These are phyloP conservation scores for Charadrius vociferus DNA, from an alignment of 2,113 vertebrate genomes.

Conservation along the genomic window DNA sequence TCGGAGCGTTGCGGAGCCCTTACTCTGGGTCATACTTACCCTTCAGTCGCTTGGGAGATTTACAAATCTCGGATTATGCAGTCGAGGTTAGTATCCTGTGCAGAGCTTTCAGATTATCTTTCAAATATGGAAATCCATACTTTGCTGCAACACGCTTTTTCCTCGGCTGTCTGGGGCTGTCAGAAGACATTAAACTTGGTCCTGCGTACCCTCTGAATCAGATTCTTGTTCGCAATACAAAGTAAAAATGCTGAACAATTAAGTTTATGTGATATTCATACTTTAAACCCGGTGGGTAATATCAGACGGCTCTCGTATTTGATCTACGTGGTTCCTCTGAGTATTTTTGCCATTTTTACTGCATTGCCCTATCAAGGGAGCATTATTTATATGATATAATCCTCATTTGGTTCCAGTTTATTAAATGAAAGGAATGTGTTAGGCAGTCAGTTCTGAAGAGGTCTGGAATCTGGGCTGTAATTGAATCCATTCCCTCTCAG, in stretches of 20 bases:
- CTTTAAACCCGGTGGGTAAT: slow-evolving; percentile 4
- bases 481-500: slow-evolving; percentile 44
- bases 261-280: background rate
- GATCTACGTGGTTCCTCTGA: background rate
- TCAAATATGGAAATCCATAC: background rate
- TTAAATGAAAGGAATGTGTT: slow-evolving; percentile 64
- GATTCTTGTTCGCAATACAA: background rate
- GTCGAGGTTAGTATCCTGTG: background rate
- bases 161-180: background rate
- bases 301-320: slow-evolving; percentile 2
- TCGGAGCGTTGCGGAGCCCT: background rate
- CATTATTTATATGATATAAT: slow-evolving; percentile 58
- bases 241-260: background rate
- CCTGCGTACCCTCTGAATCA: background rate
- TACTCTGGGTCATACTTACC: background rate
- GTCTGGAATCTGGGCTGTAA: slow-evolving; percentile 50
- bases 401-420: slow-evolving; percentile 56
- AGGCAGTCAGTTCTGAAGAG: slow-evolving; percentile 27
- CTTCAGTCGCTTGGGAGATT: background rate
- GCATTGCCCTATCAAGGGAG: background rate
- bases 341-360: slow-evolving; percentile 43
- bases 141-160: background rate
- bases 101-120: background rate
- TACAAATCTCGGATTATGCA: background rate
- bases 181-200: background rate